These are phyloP conservation scores for Canis aureus DNA, from an alignment of 2,113 vertebrate genomes.

Conservation along the genomic window DNA sequence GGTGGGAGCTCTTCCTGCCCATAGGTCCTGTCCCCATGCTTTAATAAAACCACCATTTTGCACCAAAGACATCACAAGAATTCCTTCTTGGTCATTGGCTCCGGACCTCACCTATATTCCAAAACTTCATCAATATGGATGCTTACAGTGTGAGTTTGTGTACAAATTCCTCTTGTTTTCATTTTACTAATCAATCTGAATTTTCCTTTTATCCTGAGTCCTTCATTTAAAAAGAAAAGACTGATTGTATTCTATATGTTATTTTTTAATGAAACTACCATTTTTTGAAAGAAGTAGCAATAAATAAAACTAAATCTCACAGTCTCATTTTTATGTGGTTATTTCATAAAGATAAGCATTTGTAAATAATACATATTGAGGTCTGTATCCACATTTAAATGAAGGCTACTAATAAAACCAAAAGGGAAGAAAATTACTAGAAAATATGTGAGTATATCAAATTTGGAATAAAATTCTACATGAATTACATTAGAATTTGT, in stretches of 20 bases:
- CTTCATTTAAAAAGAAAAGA: conserved; percentile 26
- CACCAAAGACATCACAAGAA: no score
- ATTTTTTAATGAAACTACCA: background rate
- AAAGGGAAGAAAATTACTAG: background rate
- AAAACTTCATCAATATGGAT: background rate
- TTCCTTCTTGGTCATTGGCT: no score
- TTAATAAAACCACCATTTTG: no score
- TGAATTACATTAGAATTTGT: conserved; percentile 14
- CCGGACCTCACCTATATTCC: no score
- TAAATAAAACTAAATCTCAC: background rate
- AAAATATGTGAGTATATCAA: background rate
- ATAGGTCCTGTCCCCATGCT: no score
- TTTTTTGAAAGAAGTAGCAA: background rate
- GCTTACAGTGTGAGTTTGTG: background rate
- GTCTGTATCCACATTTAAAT: background rate
- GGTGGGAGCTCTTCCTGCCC: no score
- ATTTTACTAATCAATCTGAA: conserved; percentile 1
- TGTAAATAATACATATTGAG: conserved; percentile 5
- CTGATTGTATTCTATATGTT: background rate
- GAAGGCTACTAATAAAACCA: background rate
- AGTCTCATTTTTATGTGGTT: conserved; percentile 7
- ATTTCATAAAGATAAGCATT: conserved; percentile 29
- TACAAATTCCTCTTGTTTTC: conserved; percentile 22
- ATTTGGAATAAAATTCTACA: conserved; percentile 48
- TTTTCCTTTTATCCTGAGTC: background rate